Evolutionary conservation across 2,888 invertebrate species (phyloP), one percentile per base, ranked within the genome.

Genomic region (Aleiodes alternator): DNA sequence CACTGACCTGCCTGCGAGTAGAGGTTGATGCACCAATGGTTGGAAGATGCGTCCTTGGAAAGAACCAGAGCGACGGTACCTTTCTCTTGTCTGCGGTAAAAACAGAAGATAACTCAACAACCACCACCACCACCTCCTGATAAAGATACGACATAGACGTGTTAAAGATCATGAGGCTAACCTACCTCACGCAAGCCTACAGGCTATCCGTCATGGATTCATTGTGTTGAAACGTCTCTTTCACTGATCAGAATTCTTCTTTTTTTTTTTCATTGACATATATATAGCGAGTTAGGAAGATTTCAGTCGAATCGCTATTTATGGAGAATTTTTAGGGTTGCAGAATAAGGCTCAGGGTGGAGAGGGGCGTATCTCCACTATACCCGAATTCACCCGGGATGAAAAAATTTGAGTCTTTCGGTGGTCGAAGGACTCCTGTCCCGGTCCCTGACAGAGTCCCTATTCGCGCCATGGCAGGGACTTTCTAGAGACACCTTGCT

Each of bases 1-100:
- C 83, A 82, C 82, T 82, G 83, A 84, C 84, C 83, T 83, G 82
- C 82, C 82, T 82, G 81, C 81, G 79, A 79, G 43, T 43, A 80
- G 77, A 84, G 81, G 78, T 78, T 78, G 78, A 79, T 80, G 80
- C 77, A 79, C 79, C 79, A 78, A 71, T 76, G 64, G 73, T 69
- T 66, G 43, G 64, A 23, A 72, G 59, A 34, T 51, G 72, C 73
- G 73, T 73, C 82, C 82, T 83, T 81, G 81, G 79, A 78, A 80
- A 76, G 82, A 81, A 78, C 79, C 78, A 78, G 79, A 79, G 79
- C 78, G 77, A 76, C 79, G 78, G 71, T 74, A 68, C 72, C 64
- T 66, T 69, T 72, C 72, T 66, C 61, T 61, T 51, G 71, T 61
- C 78, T 73, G 34, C 69, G 53, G 38, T 51, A 64, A 64, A 64